phyloP scores from a whole-genome alignment of 2,888 invertebrate genomes.

The Willowsia nigromaculata region DNA sequence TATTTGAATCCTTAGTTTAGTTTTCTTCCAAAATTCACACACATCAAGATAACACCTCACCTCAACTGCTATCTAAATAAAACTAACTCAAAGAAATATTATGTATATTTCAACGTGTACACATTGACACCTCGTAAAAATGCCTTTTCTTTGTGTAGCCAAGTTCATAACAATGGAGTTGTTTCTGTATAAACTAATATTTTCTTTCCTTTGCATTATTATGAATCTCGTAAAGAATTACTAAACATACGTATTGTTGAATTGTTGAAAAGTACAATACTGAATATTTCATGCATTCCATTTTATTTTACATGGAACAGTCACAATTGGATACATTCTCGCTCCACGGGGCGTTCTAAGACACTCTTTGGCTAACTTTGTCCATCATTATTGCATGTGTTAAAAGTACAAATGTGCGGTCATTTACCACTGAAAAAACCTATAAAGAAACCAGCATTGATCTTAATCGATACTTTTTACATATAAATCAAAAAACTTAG shows the following conservation, averaged over 20 bases:
- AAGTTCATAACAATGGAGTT: neutral
- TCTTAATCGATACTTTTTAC: slow-evolving; percentile 37
- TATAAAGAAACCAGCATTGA: slow-evolving; percentile 3
- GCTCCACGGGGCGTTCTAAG: slow-evolving; percentile 29
- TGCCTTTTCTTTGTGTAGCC: slow-evolving; percentile 9
- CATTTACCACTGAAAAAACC: neutral
- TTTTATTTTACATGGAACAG: no score
- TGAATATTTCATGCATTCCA: neutral
- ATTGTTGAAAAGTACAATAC: neutral
- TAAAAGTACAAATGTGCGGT: neutral
- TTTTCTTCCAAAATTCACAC: neutral
- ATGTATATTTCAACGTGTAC: neutral
- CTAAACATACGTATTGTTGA: neutral
- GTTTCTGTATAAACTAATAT: neutral
- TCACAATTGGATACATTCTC: no score
- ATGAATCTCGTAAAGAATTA: neutral
- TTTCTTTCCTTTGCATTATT: neutral
- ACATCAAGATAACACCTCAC: neutral
- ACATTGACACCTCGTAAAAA: slow-evolving; percentile 51
- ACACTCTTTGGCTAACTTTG: neutral
- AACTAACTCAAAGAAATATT: neutral
- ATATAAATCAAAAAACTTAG: slow-evolving; percentile 43
- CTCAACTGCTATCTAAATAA: neutral
- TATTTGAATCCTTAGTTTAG: no score
- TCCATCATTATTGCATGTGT: neutral